Evolutionary conservation across 2,888 invertebrate species (phyloP), one percentile per base, ranked within the genome.

Genomic region (Pemphredon lugubris): DNA sequence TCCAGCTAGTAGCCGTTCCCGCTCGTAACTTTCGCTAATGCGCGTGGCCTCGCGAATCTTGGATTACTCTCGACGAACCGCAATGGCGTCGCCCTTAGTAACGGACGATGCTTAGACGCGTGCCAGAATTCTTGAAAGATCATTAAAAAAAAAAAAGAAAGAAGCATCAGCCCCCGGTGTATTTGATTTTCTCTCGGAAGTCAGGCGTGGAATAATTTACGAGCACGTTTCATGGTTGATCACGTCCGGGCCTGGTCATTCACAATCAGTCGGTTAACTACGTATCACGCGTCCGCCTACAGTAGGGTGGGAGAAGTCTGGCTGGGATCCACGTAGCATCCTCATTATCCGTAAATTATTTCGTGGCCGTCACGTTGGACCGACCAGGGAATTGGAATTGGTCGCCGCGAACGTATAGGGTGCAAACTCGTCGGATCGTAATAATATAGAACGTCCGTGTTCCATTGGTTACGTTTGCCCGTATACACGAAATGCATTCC

Each of bases 271-370:
- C 64, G 73, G 64, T 67, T 75, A 76, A 73, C 69, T 76, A 61
- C 60, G 63, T 75, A 59, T 61, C 72, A 47, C 57, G 59, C 65
- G 59, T 55, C 37, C 55, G 20, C 45, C 45, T 55, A 39, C 34
- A n/a, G 16, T 26, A 14, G 47, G n/a, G 26, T 16, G 54, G 63
- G 57, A n/a, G 42, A 67, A 74, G 61, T 70, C 65, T 63, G 78
- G 57, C 64, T 51, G 64, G 63, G 51, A 59, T 73, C 70, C 74
- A 73, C 71, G 75, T 73, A 79, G 54, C 74, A 67, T 77, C 70
- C 80, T 83, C 83, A 79, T 83, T 84, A 84, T 77, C 80, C 83
- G 77, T 77, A 81, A 83, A 83, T 83, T 83, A 83, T 83, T 83
- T 81, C 79, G 74, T 55, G 54, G 73, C 74, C 75, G 81, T 75